Percentiles rank a stretch among this genome's conserved stretches.
These are phyloP conservation scores for Heteronetta atricapilla DNA, from an alignment of 2,113 vertebrate species.

Conservation along the genomic window DNA sequence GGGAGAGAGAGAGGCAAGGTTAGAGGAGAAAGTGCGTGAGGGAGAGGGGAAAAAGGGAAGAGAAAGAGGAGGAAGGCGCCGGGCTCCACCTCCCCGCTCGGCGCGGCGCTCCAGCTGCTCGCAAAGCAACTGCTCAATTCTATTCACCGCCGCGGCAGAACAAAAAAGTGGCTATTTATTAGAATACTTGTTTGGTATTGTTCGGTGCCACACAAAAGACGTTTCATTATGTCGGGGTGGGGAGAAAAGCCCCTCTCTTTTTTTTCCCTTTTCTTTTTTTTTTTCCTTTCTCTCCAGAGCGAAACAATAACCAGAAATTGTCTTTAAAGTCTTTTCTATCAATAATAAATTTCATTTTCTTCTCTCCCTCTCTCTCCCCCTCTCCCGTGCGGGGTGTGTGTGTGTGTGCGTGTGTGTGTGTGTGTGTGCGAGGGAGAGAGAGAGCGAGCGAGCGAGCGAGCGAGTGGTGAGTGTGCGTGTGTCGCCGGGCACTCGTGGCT, in stretches of 20 bases:
- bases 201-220: slow-evolving; percentile 95
- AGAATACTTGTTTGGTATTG: slow-evolving; percentile 98
- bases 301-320: slow-evolving; percentile 99
- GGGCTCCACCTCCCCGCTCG: slow-evolving; percentile 86
- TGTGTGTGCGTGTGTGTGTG: not conserved
- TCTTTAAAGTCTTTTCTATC: slow-evolving; percentile 87
- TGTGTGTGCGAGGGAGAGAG: not conserved
- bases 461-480: slow-evolving; percentile 78
- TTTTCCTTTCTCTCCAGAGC: slow-evolving; percentile 73
- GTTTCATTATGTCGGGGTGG: slow-evolving; percentile 91
- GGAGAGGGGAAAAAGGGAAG: not conserved
- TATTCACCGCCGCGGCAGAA: slow-evolving; percentile 91
- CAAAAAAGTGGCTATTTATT: slow-evolving; percentile 98
- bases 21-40: not conserved
- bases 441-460: slow-evolving; percentile 16
- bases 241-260: slow-evolving; percentile 82
- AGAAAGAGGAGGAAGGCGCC: slow-evolving; percentile 27
- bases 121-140: slow-evolving; percentile 91
- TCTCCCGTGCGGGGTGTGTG: not conserved
- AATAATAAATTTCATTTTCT: slow-evolving; percentile 90
- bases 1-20: not conserved
- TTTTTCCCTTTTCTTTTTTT: not conserved
- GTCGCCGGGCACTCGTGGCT: slow-evolving; percentile 84
- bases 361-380: slow-evolving; percentile 55
- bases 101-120: slow-evolving; percentile 93